Evolutionary conservation across 2,888 invertebrate genomes (phyloP).

Genomic region (Meganola albula): DNA sequence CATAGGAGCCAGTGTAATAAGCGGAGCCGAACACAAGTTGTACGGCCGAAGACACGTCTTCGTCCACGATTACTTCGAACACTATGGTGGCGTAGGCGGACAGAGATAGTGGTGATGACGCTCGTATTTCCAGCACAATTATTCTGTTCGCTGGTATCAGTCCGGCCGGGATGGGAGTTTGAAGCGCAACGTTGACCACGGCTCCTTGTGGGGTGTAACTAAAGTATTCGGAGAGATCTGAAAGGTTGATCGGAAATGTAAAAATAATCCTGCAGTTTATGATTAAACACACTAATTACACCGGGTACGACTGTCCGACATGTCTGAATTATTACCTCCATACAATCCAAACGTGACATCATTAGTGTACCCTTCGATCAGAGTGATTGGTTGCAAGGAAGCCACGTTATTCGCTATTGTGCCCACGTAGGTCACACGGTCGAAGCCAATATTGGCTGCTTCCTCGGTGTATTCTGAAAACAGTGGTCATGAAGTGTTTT

Average conservation of each 20-base stretch:
- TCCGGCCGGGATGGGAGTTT: conserved; percentile 22
- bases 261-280: no score
- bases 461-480: conserved; percentile 13
- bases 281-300: no score
- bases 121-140: conserved; percentile 24
- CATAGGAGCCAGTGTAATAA: conserved; percentile 34
- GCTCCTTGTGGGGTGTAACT: conserved; percentile 6
- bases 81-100: conserved; percentile 26
- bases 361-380: conserved; percentile 29
- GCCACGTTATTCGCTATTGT: conserved; percentile 21
- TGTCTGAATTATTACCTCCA: no score
- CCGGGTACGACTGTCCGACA: no score
- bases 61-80: conserved; percentile 17
- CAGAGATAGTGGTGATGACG: conserved; percentile 16
- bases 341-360: conserved; percentile 29
- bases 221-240: conserved; percentile 23
- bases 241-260: no score
- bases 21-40: conserved; percentile 20
- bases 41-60: background rate
- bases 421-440: conserved; percentile 21
- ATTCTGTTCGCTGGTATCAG: conserved; percentile 20
- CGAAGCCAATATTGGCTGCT: conserved; percentile 18
- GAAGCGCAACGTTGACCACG: conserved; percentile 16
- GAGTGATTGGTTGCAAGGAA: conserved; percentile 26
- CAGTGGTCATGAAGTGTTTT: background rate